These are phyloP conservation scores for Trachymyrmex cornetzi DNA, from an alignment of 1,140 invertebrate genomes.

Conservation along the genomic window DNA sequence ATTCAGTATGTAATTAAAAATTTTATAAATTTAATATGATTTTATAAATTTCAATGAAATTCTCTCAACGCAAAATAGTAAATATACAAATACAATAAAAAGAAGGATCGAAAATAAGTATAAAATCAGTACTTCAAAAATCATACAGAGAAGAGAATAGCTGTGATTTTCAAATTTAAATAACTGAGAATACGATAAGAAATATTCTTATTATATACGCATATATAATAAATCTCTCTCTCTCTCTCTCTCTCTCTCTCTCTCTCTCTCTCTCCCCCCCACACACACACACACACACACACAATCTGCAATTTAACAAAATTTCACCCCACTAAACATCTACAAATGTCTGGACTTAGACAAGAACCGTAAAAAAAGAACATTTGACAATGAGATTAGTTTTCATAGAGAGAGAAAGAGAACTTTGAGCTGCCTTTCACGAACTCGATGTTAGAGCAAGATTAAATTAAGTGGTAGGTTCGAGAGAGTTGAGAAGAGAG, in stretches of 20 bases:
- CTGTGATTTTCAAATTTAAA: not conserved
- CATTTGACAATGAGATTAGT: conserved; percentile 12
- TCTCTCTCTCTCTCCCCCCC: too few relatives aligned
- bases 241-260: too few relatives aligned
- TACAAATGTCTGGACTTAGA: conserved; percentile 3
- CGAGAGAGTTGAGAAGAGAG: conserved; percentile 45
- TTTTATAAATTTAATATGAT: not conserved
- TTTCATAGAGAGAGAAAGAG: conserved; percentile 11
- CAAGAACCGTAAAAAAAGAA: not conserved
- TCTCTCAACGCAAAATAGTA: not conserved
- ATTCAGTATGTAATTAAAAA: not conserved
- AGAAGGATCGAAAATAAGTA: not conserved
- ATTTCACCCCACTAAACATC: not conserved
- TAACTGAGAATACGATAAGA: not conserved
- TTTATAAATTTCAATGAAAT: not conserved
- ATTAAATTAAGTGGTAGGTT: conserved; percentile 65
- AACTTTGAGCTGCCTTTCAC: conserved; percentile 40
- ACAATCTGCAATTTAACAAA: not conserved
- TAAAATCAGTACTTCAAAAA: not conserved
- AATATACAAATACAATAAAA: not conserved
- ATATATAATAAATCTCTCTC: not conserved
- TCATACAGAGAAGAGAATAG: not conserved
- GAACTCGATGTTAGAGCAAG: conserved; percentile 44
- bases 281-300: too few relatives aligned
- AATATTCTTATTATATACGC: not conserved